These are phyloP conservation scores for Haplochromis burtoni DNA, from an alignment of 2,113 vertebrate species.

Conservation along the genomic window DNA sequence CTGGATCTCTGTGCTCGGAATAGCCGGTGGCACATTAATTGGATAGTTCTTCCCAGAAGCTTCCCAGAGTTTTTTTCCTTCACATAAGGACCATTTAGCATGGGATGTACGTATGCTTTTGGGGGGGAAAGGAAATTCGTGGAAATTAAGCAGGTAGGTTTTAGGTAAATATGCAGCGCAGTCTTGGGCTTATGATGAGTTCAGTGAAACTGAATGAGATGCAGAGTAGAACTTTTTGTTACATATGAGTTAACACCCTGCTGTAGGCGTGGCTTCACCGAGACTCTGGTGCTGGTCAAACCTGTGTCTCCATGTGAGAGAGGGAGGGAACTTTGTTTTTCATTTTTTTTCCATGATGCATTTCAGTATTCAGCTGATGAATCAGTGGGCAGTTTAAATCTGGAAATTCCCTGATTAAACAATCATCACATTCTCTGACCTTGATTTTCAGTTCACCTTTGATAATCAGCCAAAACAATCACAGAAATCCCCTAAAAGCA, in stretches of 20 bases:
- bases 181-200: not conserved
- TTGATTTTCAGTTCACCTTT: not conserved
- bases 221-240: not conserved
- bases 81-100: not conserved
- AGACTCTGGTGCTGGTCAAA: not conserved
- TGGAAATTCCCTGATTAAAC: not conserved
- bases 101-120: not conserved
- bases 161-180: not conserved
- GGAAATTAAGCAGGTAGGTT: not conserved
- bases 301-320: not conserved
- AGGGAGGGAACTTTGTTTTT: not conserved
- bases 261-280: not conserved
- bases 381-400: not conserved
- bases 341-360: not conserved
- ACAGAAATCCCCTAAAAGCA: not conserved
- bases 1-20: not conserved
- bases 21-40: not conserved
- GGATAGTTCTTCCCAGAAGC: not conserved
- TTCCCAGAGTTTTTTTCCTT: not conserved
- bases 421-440: not conserved
- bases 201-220: not conserved
- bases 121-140: rapidly evolving
- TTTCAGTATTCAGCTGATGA: not conserved
- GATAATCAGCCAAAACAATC: not conserved
- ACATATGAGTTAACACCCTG: not conserved